These are phyloP conservation scores for Tylochromis polylepis DNA, from an alignment of 2,113 vertebrate genomes.

Conservation along the genomic window DNA sequence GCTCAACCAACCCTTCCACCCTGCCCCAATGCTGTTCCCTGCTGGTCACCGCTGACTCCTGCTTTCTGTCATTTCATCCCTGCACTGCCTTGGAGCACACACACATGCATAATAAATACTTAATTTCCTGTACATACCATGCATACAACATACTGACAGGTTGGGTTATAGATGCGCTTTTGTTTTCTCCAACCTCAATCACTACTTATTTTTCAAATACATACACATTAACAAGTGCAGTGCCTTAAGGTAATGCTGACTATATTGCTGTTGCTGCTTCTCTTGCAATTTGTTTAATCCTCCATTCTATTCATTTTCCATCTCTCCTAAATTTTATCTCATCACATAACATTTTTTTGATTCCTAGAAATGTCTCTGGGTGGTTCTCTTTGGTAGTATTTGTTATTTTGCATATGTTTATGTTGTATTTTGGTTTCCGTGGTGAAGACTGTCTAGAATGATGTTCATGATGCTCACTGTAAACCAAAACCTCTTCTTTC, in stretches of 20 bases:
- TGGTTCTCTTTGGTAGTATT: not conserved
- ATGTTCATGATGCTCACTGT: not conserved
- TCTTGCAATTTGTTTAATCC: slow-evolving; percentile 42
- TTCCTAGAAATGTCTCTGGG: not conserved
- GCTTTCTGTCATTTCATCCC: slow-evolving; percentile 96
- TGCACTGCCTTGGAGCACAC: slow-evolving; percentile 74
- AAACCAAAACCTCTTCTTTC: not conserved
- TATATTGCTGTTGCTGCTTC: slow-evolving; percentile 54
- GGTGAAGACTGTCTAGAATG: not conserved
- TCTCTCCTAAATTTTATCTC: slow-evolving; percentile 16
- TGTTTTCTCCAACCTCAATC: not conserved
- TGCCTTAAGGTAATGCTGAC: slow-evolving; percentile 42
- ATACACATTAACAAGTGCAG: slow-evolving; percentile 9
- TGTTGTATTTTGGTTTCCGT: not conserved
- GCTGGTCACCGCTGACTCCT: slow-evolving; percentile 82
- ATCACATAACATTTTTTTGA: slow-evolving; percentile 21
- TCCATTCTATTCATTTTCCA: slow-evolving; percentile 33
- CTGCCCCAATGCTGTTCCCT: slow-evolving; percentile 83
- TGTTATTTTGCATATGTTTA: not conserved
- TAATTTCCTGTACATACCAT: not conserved
- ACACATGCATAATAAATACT: not conserved
- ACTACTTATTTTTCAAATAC: not conserved
- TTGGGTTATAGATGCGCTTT: not conserved
- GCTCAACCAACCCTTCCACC: slow-evolving; percentile 76
- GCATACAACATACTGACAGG: not conserved